Percentiles rank a stretch among this genome's conserved stretches.
These are phyloP conservation scores for Eurystomus gularis DNA, from an alignment of 2,113 vertebrate species.

Conservation along the genomic window DNA sequence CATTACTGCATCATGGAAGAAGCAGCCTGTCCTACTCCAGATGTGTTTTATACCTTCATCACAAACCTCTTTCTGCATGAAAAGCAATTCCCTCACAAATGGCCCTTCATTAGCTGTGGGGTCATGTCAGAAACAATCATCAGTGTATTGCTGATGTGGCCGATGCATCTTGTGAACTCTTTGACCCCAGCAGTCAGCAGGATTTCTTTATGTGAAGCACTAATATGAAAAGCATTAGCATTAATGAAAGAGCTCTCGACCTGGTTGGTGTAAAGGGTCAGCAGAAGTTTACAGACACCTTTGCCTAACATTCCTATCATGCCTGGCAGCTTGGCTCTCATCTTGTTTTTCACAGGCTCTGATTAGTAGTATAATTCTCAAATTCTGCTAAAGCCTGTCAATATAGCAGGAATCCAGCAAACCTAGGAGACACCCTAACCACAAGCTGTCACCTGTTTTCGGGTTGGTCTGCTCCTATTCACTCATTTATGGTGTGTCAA, in stretches of 20 bases:
- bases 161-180: background rate
- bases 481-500: background rate
- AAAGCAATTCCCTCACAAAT: conserved; percentile 37
- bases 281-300: conserved; percentile 65
- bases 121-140: conserved; percentile 43
- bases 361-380: background rate
- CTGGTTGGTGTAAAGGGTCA: conserved; percentile 32
- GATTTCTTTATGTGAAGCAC: conserved; percentile 48
- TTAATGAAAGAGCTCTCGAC: conserved; percentile 57
- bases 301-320: conserved; percentile 50
- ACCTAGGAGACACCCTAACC: background rate
- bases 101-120: conserved; percentile 37
- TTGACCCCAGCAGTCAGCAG: conserved; percentile 49
- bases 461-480: background rate
- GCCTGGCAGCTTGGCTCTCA: background rate
- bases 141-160: conserved; percentile 22
- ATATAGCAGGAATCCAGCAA: background rate
- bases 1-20: background rate
- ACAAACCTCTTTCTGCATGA: background rate
- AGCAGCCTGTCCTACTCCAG: background rate
- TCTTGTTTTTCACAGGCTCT: conserved; percentile 19
- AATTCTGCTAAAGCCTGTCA: background rate
- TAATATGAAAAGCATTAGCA: conserved; percentile 60
- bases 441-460: background rate
- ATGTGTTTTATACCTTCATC: background rate